Percentiles rank a stretch among this genome's conserved stretches.
Evolutionary conservation across 1,140 invertebrate genomes (phyloP).

Genomic region (Hylyphantes graminicola): DNA sequence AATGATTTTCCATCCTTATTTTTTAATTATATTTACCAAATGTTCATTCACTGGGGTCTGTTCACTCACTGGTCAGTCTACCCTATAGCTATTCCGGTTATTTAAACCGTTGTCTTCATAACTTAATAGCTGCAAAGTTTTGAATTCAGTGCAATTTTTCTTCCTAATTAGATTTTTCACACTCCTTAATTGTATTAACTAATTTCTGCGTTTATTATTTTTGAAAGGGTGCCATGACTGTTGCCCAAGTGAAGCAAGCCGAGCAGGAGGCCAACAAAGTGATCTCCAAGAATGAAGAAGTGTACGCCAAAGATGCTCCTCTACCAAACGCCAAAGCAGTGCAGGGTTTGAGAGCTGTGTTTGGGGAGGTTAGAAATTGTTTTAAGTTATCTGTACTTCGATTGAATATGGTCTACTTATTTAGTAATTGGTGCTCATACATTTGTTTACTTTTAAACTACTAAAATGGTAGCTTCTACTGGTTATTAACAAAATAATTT

Average conservation of each 20-base stretch:
- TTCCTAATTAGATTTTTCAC: too few relatives aligned
- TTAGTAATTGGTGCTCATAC: too few relatives aligned
- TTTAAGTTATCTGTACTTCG: background rate
- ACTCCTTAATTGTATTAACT: too few relatives aligned
- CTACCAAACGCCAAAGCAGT: constrained; percentile 90
- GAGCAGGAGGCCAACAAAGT: constrained; percentile 85
- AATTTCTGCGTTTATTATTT: background rate
- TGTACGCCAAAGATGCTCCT: constrained; percentile 91
- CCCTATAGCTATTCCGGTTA: too few relatives aligned
- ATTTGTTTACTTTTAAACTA: too few relatives aligned
- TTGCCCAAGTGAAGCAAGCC: constrained; percentile 84
- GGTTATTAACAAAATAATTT: too few relatives aligned
- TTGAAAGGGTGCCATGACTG: constrained; percentile 80
- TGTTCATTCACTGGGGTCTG: too few relatives aligned
- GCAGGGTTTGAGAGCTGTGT: constrained; percentile 95
- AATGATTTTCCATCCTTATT: too few relatives aligned
- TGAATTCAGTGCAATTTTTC: too few relatives aligned
- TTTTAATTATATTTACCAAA: too few relatives aligned
- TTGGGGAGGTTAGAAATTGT: constrained; percentile 80
- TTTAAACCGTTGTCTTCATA: constrained; percentile 41
- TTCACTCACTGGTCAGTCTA: too few relatives aligned
- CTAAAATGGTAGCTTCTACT: too few relatives aligned
- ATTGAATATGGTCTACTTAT: background rate
- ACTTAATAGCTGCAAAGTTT: background rate
- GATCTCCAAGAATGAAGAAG: constrained; percentile 81